Base-by-base conservation (phyloP, 2,797 vertebrate species). In the Acrossocheilus fasciatus region DNA sequence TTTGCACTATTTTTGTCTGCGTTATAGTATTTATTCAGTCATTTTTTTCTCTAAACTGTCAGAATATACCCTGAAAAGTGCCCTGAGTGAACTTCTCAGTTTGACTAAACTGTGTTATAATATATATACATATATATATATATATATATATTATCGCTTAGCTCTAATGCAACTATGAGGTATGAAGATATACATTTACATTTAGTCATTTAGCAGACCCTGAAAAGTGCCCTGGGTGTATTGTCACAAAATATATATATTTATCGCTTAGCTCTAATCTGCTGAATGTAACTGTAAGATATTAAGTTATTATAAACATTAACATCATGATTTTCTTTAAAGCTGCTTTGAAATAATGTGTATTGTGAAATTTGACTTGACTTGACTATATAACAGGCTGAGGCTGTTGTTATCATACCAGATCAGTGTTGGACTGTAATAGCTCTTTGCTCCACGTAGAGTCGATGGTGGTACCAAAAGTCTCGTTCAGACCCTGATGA, bases 381-480 rank as follows among this genome's bases (percentile, higher is more conserved):
- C 69, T 43, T n/a, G 68, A 72, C 69, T n/a, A 4, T n/a, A 12
- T n/a, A 23, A 72, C 18, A 34, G 17, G 20, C 5, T 30, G 23
- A 9, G 54, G 23, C 3, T 10, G 47, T 23, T 1, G 20, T 69
- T 36, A 20, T 85, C 43, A 47, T 91, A 96, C 96, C 95, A 95
- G 93, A 82, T 95, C 93, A 6, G 93, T 94, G 92, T 94, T 96
- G 75, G 91, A 87, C 92, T 95, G 94, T 23, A 95, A 93, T 85
- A 96, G 43, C 66, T 93, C 81, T 88, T 95, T 95, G 0, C 91
- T 93, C 96, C 96, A 96, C 52, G 93, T 85, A 0, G 93, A 90
- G 82, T 94, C 91, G 5, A 83, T 45, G 83, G 74, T 59, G 66
- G 91, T 43, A 41, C 64, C 79, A 72, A 93, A 85, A 1, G 81